A percentile compares a stretch with the other conserved stretches of the same genome.
Conservation (phyloP, 2,113 vertebrate genomes). For the Amphilophus citrinellus region DNA sequence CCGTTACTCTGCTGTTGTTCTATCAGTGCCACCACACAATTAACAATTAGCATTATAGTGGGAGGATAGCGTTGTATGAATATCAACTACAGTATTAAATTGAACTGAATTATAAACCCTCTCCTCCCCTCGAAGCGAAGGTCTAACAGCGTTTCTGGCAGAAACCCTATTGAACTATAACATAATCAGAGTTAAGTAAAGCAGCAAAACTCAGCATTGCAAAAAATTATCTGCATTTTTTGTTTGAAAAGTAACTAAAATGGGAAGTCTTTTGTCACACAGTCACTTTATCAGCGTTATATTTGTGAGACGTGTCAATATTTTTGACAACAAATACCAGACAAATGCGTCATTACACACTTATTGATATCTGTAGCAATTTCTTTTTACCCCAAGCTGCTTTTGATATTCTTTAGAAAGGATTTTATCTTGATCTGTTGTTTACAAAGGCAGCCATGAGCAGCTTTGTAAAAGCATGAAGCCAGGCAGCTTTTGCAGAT, state of each 20-base stretch:
- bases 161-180: neutral
- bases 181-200: neutral
- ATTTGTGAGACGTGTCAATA: neutral
- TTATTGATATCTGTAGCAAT: neutral
- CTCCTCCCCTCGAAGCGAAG: neutral
- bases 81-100: neutral
- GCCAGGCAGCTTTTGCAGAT: neutral
- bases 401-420: constrained; percentile 4
- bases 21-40: neutral
- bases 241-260: neutral
- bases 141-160: neutral
- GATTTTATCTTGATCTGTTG: constrained; percentile 3
- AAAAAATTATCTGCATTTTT: neutral
- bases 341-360: neutral
- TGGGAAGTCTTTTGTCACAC: neutral
- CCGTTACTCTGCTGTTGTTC: neutral
- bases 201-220: neutral
- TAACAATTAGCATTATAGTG: constrained; percentile 7
- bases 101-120: neutral
- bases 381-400: neutral
- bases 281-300: neutral
- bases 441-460: neutral
- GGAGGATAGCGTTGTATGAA: neutral
- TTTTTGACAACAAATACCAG: neutral
- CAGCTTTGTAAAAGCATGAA: constrained; percentile 7